A percentile compares a stretch with the other conserved stretches of the same genome.
Evolutionary conservation across 2,888 invertebrate genomes (phyloP).

Genomic region (Cartodere bifasciata): DNA sequence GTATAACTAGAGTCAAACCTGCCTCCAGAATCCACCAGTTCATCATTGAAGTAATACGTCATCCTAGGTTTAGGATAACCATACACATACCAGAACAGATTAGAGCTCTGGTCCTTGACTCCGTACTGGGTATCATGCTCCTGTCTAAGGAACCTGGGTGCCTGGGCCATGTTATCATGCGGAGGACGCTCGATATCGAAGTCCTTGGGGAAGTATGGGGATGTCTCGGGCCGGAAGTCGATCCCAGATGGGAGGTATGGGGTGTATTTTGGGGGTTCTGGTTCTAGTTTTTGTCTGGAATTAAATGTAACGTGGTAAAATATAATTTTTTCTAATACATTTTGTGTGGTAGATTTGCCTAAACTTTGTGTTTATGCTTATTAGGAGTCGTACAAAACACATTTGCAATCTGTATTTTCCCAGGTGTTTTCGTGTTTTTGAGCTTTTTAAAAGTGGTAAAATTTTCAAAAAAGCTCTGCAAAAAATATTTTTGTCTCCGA

Average conservation of each 20-base stretch:
- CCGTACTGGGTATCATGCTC: conserved; percentile 84
- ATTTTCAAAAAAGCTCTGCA: no score
- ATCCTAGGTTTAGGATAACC: conserved; percentile 94
- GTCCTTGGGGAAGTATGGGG: conserved; percentile 82
- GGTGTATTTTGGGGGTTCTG: conserved; percentile 65
- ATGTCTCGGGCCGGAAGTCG: conserved; percentile 73
- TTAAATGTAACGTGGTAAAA: no score
- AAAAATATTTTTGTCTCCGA: no score
- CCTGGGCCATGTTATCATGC: conserved; percentile 71
- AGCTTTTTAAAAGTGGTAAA: no score
- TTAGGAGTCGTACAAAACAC: no score
- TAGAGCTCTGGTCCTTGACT: conserved; percentile 80
- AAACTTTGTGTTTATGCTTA: no score
- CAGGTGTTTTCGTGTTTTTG: no score
- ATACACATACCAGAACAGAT: conserved; percentile 87
- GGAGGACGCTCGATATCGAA: conserved; percentile 82
- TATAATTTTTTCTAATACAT: no score
- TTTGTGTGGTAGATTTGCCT: no score
- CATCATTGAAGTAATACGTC: conserved; percentile 77
- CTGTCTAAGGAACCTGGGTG: conserved; percentile 76
- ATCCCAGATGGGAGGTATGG: conserved; percentile 70
- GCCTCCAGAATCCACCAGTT: conserved; percentile 69
- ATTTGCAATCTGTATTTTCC: no score
- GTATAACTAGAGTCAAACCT: conserved; percentile 79
- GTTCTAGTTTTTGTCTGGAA: conserved; percentile 57